Evolutionary conservation across 2,113 vertebrate genomes (phyloP), one percentile per base, ranked within the genome.

Genomic region (Pachyramphus minor): DNA sequence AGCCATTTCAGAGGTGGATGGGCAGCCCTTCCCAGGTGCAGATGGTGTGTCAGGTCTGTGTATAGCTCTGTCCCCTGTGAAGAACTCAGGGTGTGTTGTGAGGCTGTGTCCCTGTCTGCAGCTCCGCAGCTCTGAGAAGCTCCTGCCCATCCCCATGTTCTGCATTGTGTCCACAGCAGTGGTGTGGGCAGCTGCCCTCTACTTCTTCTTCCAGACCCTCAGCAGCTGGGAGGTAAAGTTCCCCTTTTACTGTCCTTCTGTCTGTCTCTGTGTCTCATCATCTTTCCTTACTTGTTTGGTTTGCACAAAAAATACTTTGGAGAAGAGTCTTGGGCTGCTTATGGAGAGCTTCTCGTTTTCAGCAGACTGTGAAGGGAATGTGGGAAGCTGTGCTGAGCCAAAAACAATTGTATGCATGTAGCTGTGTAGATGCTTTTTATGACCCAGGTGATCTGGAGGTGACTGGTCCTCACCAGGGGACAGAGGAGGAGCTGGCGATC

Each of bases 221-320:
- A 98, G 98, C 95, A 98, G 98, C 95, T 98, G 98, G 98, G 98
- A 98, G 98, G 98, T 98, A 97, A 97, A 77, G n/a, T 87, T 86
- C 8, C 30, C 11, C 9, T 78, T 84, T 87, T 31, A 9, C 27
- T 45, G 11, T 41, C 39, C 13, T 45, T 39, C 45, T 60, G 16
- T 69, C 74, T 19, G 10, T 72, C 39, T 69, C 17, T 18, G 3
- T 41, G 12, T 53, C 16, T 55, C 4, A 1, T 87, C 15, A 19
- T 49, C 49, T 69, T 85, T 72, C 28, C 47, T 87, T 56, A 23
- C 37, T 27, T 58, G 44, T 33, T 63, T 2, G 0, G 74, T 76
- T 80, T 62, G 45, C 52, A 66, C 35, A 80, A 86, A 71, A 84
- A 59, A 5, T 17, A 24, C 19, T 25, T n/a, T 64, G 12, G 28